Evolutionary conservation across 2,888 invertebrate genomes (phyloP).

Genomic region (Cotesia congregata): DNA sequence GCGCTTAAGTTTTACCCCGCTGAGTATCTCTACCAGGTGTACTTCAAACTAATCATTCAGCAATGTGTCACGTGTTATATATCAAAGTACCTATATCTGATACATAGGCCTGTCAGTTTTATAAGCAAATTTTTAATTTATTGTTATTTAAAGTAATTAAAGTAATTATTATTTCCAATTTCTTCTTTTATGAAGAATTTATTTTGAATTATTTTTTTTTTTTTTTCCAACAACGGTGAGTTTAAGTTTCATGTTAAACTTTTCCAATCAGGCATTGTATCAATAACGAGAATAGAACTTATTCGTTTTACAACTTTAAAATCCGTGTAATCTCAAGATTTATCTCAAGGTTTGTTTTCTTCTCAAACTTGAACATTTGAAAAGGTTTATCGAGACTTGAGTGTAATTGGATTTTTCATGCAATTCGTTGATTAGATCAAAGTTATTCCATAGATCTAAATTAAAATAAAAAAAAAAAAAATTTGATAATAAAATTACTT

Average conservation of each 20-base stretch:
- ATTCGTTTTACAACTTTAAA: not conserved
- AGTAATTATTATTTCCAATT: not conserved
- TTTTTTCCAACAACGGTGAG: not conserved
- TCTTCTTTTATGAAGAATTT: not conserved
- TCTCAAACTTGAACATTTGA: not conserved
- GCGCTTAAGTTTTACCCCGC: not conserved
- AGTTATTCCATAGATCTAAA: too few relatives aligned
- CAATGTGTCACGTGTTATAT: constrained; percentile 18
- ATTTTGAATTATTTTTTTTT: not conserved
- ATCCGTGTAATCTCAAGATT: not conserved
- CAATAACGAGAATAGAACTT: not conserved
- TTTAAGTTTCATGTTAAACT: not conserved
- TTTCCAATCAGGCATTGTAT: not conserved
- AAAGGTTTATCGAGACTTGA: too few relatives aligned
- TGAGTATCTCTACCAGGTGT: constrained; percentile 16
- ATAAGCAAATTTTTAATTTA: not conserved
- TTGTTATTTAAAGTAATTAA: not conserved
- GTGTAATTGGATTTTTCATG: too few relatives aligned
- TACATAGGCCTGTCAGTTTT: not conserved
- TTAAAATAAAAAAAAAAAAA: too few relatives aligned
- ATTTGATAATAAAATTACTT: too few relatives aligned
- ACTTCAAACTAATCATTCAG: constrained; percentile 18
- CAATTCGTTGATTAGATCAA: too few relatives aligned
- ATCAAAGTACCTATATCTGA: not conserved
- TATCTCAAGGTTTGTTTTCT: not conserved